Conservation (phyloP, 1,140 invertebrate species). For the Aricia agestis region DNA sequence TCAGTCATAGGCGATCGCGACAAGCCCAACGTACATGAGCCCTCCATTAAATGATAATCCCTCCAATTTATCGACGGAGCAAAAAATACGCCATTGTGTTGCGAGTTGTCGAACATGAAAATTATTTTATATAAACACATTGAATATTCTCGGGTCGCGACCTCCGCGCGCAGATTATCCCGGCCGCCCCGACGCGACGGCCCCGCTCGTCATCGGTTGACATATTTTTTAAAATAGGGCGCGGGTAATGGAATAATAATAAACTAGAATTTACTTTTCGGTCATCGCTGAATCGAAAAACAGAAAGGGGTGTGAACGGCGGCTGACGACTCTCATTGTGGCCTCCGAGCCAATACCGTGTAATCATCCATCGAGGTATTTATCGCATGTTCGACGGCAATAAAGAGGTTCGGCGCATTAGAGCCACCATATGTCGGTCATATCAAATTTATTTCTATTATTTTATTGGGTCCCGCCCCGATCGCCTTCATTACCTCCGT, state of each 20-base stretch:
- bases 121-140: constrained; percentile 76
- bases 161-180: constrained; percentile 60
- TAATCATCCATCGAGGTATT: constrained; percentile 72
- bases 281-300: constrained; percentile 69
- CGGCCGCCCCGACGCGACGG: constrained; percentile 41
- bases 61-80: constrained; percentile 69
- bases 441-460: constrained; percentile 77
- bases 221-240: constrained; percentile 74
- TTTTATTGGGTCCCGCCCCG: constrained; percentile 70
- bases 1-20: constrained; percentile 69
- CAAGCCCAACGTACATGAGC: constrained; percentile 71
- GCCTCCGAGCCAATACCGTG: constrained; percentile 68
- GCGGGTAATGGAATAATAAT: constrained; percentile 75
- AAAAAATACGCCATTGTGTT: constrained; percentile 71
- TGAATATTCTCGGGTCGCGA: constrained; percentile 67
- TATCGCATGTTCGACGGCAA: constrained; percentile 75
- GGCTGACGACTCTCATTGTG: constrained; percentile 66
- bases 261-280: constrained; percentile 75
- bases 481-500: constrained; percentile 74
- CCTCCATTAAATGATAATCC: constrained; percentile 76
- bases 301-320: constrained; percentile 71
- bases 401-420: constrained; percentile 71
- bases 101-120: constrained; percentile 73
- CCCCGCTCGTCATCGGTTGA: constrained; percentile 69
- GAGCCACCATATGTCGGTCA: constrained; percentile 72